phyloP scores from a whole-genome alignment of 2,888 invertebrate genomes.

The Meiosimyza platycephala region DNA sequence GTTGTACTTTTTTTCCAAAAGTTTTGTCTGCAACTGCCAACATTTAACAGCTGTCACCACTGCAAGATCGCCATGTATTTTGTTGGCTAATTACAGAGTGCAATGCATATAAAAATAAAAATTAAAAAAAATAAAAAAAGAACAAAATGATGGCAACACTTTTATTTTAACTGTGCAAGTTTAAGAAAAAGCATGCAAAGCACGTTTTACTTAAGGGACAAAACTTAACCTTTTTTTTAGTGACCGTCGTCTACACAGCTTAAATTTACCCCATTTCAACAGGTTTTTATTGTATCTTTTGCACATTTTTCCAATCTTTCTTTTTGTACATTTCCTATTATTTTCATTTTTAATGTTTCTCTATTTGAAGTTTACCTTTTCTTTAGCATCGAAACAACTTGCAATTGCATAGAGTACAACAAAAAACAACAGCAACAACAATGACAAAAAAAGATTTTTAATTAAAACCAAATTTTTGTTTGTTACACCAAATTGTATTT shows the following conservation, averaged over 20 bases:
- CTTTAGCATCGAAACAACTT: not conserved
- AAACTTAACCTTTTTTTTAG: slow-evolving; percentile 20
- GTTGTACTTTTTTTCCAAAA: too few species aligned
- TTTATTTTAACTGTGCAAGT: slow-evolving; percentile 16
- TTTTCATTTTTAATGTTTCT: not conserved
- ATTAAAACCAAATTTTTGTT: slow-evolving; percentile 41
- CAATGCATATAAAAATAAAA: not conserved
- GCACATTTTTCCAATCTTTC: not conserved
- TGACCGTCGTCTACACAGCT: too few species aligned
- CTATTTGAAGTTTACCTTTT: slow-evolving; percentile 13
- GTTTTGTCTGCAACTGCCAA: not conserved
- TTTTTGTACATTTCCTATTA: not conserved
- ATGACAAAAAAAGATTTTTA: slow-evolving; percentile 40
- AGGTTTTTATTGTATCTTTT: not conserved
- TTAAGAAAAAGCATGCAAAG: slow-evolving; percentile 22
- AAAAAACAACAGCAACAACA: slow-evolving; percentile 8
- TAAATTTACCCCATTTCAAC: too few species aligned
- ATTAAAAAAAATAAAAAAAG: slow-evolving; percentile 11
- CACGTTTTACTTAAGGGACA: slow-evolving; percentile 19
- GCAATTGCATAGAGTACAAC: slow-evolving; percentile 10
- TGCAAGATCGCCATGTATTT: slow-evolving; percentile 16
- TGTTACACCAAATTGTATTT: slow-evolving; percentile 37
- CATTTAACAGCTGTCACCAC: slow-evolving; percentile 31
- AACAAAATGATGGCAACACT: not conserved
- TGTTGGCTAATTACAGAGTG: slow-evolving; percentile 42